Percentiles rank a stretch among this genome's conserved stretches.
Evolutionary conservation across 2,797 vertebrate genomes (phyloP).

Genomic region (Arvicola amphibius): DNA sequence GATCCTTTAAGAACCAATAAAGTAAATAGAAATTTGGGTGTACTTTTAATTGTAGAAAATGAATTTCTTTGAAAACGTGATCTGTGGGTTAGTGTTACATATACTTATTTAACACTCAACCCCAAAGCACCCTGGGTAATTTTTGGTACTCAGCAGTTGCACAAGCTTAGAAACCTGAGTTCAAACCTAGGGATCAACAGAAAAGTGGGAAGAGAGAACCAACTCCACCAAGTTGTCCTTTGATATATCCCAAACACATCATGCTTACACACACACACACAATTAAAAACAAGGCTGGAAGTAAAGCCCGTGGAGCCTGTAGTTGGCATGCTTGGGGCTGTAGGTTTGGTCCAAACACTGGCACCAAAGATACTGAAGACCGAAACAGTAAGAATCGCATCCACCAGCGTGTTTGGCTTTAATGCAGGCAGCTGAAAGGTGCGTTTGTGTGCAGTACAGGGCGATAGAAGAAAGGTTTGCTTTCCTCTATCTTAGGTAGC

Average conservation of each 20-base stretch:
- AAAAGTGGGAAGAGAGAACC: background rate
- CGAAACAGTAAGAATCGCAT: background rate
- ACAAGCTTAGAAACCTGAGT: background rate
- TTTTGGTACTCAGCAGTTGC: constrained; percentile 7
- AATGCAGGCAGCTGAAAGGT: constrained; percentile 16
- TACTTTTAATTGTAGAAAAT: constrained; percentile 54
- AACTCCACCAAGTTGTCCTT: background rate
- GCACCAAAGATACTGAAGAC: background rate
- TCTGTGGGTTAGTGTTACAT: background rate
- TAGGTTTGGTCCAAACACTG: background rate
- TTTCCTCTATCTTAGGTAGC: constrained; percentile 7
- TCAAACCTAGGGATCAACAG: background rate
- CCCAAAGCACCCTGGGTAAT: background rate
- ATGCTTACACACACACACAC: background rate
- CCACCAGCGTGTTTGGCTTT: background rate
- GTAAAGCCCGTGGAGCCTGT: background rate
- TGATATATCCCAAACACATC: background rate
- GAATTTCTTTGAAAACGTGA: background rate
- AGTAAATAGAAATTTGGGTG: background rate
- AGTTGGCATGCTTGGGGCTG: too few species aligned
- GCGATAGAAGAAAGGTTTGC: background rate
- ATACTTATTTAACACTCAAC: background rate
- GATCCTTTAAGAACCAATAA: background rate
- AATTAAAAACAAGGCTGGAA: background rate
- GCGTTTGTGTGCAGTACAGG: background rate